Conservation (phyloP, 2,888 invertebrate species). For the Anagyrus pseudococci region DNA sequence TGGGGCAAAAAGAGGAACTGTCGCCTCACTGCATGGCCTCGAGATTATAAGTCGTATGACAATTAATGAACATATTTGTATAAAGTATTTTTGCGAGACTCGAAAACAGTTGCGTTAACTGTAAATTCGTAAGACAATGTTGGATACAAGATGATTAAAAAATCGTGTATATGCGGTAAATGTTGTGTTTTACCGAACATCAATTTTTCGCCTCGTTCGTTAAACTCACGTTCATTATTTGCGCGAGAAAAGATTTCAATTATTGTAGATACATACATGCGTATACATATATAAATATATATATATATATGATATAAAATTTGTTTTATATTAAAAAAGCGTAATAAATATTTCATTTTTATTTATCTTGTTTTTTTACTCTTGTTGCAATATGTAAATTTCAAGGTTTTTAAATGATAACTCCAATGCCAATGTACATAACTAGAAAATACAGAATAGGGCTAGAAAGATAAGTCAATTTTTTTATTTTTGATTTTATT, state of each 20-base stretch:
- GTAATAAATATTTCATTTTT: conserved; percentile 44
- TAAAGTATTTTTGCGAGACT: conserved; percentile 39
- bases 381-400: conserved; percentile 6
- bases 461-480: neutral
- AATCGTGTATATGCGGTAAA: conserved; percentile 37
- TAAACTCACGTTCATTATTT: conserved; percentile 31
- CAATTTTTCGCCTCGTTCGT: conserved; percentile 35
- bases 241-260: conserved; percentile 30
- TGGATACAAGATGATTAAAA: conserved; percentile 19
- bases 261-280: conserved; percentile 40
- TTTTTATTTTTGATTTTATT: no score
- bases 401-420: conserved; percentile 2
- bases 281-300: conserved; percentile 34
- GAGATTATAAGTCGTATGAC: conserved; percentile 34
- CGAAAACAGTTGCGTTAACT: conserved; percentile 27
- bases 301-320: conserved; percentile 43
- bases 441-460: neutral
- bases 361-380: conserved; percentile 30
- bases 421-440: neutral
- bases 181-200: conserved; percentile 29
- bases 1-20: conserved; percentile 3
- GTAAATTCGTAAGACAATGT: conserved; percentile 32
- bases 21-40: conserved; percentile 34
- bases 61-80: conserved; percentile 39
- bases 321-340: conserved; percentile 43